These are phyloP conservation scores for Acronicta leporina DNA, from an alignment of 2,888 invertebrate species.

Conservation along the genomic window DNA sequence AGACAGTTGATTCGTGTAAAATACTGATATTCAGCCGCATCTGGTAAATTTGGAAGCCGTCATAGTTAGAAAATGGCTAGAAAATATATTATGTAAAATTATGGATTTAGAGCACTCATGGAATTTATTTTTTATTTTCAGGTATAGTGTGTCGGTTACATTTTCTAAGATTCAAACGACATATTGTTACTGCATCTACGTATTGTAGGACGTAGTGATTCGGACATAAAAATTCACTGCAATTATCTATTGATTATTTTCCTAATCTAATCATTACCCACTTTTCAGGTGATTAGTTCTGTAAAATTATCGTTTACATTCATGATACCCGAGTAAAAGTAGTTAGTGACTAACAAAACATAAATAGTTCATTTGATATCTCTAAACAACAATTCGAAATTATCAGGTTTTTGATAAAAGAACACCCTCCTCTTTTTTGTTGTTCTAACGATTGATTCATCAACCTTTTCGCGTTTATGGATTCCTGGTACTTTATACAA, in stretches of 20 bases:
- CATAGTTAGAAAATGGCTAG: no score
- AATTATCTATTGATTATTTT: not conserved
- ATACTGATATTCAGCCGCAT: no score
- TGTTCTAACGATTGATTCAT: slow-evolving; percentile 12
- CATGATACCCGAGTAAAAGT: slow-evolving; percentile 49
- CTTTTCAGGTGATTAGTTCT: not conserved
- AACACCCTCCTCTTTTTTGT: not conserved
- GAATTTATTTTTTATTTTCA: no score
- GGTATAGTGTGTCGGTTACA: no score
- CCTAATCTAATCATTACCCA: not conserved
- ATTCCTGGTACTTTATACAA: slow-evolving; percentile 57
- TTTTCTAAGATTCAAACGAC: no score
- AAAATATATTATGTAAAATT: no score
- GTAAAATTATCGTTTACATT: not conserved
- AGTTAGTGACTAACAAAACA: slow-evolving; percentile 29
- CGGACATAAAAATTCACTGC: no score
- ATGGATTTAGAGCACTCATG: no score
- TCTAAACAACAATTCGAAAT: not conserved
- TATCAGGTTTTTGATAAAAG: slow-evolving; percentile 20
- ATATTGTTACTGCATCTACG: no score
- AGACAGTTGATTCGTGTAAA: no score
- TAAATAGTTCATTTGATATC: slow-evolving; percentile 10
- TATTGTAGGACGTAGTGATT: not conserved
- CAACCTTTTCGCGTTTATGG: slow-evolving; percentile 45
- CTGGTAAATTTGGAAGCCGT: no score